phyloP scores from a whole-genome alignment of 2,113 vertebrate genomes.

The Sula dactylatra region DNA sequence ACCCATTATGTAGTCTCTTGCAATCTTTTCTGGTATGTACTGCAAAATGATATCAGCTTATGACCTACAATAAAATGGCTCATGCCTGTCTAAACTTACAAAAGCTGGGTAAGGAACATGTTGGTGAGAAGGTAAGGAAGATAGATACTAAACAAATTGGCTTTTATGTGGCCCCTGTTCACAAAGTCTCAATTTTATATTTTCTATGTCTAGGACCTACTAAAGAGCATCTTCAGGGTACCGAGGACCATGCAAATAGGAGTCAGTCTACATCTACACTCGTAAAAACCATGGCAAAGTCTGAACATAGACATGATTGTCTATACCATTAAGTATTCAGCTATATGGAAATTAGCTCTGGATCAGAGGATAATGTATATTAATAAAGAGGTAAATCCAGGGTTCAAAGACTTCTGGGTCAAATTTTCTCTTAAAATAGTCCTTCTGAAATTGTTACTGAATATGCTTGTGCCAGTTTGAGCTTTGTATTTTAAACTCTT shows the following conservation, averaged over 20 bases:
- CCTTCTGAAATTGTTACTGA: not conserved
- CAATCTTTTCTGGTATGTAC: not conserved
- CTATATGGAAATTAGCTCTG: not conserved
- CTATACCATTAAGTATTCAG: not conserved
- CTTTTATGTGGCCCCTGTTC: not conserved
- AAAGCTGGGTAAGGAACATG: not conserved
- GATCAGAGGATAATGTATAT: not conserved
- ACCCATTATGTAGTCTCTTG: not conserved
- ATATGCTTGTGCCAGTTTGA: not conserved
- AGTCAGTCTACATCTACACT: not conserved
- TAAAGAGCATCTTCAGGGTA: not conserved
- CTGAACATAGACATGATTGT: not conserved
- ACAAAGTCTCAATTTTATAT: not conserved
- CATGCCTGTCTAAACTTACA: not conserved
- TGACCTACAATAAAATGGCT: not conserved
- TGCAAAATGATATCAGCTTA: not conserved
- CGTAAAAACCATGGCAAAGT: not conserved
- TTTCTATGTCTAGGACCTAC: not conserved
- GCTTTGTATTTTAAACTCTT: not conserved
- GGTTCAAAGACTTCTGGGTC: not conserved
- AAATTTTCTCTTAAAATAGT: not conserved
- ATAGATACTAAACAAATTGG: not conserved
- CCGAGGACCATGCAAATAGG: rapidly evolving
- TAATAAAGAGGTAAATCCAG: not conserved
- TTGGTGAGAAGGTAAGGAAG: not conserved